Percentiles rank a stretch among this genome's conserved stretches.
These are phyloP conservation scores for Avahi laniger DNA, from an alignment of 2,797 vertebrate genomes.

Conservation along the genomic window DNA sequence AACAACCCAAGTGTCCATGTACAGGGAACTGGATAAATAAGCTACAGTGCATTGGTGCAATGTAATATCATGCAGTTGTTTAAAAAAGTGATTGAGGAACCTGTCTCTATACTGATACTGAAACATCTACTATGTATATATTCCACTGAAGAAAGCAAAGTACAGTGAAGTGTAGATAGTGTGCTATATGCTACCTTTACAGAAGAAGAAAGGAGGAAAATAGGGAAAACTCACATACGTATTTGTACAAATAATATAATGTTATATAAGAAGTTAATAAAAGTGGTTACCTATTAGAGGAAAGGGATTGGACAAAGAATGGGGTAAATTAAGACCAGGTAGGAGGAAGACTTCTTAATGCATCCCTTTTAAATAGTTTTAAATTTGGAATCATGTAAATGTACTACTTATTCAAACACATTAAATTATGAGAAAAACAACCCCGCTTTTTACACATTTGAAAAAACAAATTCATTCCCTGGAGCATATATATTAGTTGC, in stretches of 20 bases:
- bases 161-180: background rate
- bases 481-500: constrained; percentile 10
- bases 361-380: background rate
- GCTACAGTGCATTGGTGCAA: background rate
- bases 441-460: background rate
- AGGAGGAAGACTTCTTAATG: background rate
- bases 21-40: background rate
- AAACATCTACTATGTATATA: background rate
- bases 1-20: background rate
- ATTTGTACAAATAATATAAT: background rate
- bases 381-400: constrained; percentile 9
- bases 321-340: background rate
- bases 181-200: background rate
- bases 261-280: background rate
- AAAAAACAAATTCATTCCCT: constrained; percentile 18
- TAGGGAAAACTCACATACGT: background rate
- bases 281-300: background rate
- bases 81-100: background rate
- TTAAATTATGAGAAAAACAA: constrained; percentile 9
- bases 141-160: background rate
- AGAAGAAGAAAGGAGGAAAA: constrained; percentile 32
- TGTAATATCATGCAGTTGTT: background rate
- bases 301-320: background rate
- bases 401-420: constrained; percentile 12
- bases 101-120: background rate